Evolutionary conservation across 2,888 invertebrate genomes (phyloP).

Genomic region (Chydorus sphaericus): DNA sequence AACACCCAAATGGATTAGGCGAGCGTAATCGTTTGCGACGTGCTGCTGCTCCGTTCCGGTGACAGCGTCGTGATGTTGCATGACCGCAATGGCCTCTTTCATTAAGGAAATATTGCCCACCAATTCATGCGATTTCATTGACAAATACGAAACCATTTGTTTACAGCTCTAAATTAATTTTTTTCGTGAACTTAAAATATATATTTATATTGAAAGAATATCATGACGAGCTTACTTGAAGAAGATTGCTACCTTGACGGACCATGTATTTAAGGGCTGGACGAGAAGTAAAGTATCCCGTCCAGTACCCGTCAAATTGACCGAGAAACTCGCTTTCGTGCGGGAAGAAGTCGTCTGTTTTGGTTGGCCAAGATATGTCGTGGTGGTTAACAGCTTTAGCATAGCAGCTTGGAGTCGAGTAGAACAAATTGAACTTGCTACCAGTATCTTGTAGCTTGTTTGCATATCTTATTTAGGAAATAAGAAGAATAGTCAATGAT

Average conservation of each 20-base stretch:
- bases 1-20: slow-evolving; percentile 52
- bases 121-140: slow-evolving; percentile 35
- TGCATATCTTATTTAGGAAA: too few species aligned
- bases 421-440: slow-evolving; percentile 34
- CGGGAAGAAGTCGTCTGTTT: slow-evolving; percentile 80
- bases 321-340: slow-evolving; percentile 70
- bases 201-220: too few species aligned
- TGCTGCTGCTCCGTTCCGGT: slow-evolving; percentile 72
- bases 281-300: slow-evolving; percentile 74
- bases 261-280: slow-evolving; percentile 67
- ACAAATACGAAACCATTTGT: slow-evolving; percentile 49
- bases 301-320: slow-evolving; percentile 90
- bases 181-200: too few species aligned
- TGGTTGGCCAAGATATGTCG: slow-evolving; percentile 48
- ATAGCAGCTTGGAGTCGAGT: slow-evolving; percentile 77
- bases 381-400: slow-evolving; percentile 57
- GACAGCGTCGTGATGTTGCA: slow-evolving; percentile 83
- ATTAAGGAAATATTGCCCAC: slow-evolving; percentile 37
- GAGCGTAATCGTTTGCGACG: too few species aligned
- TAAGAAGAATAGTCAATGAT: too few species aligned
- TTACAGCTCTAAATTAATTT: slow-evolving; percentile 46
- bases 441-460: slow-evolving; percentile 14
- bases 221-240: too few species aligned
- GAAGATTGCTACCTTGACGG: slow-evolving; percentile 52
- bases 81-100: slow-evolving; percentile 29